phyloP scores from a whole-genome alignment of 1,140 invertebrate genomes.

The Apis cerana region DNA sequence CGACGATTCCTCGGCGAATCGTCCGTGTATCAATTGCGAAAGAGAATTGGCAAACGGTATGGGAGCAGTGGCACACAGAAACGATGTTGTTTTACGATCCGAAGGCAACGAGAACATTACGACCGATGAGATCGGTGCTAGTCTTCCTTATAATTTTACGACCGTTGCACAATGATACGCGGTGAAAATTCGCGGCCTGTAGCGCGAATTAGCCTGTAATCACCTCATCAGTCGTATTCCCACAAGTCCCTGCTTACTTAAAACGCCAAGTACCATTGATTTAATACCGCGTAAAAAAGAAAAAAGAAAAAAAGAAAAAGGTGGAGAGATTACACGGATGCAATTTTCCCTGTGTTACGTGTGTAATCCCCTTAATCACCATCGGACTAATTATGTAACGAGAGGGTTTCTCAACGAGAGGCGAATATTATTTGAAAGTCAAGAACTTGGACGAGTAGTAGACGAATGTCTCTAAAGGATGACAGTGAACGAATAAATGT shows the following conservation, averaged over 20 bases:
- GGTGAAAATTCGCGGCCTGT: conserved; percentile 35
- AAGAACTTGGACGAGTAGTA: not conserved
- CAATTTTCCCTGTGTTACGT: not conserved
- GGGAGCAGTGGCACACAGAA: conserved; percentile 4
- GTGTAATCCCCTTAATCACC: conserved; percentile 1
- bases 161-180: conserved; percentile 52
- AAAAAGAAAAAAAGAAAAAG: not conserved
- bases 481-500: not conserved
- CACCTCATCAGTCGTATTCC: conserved; percentile 30
- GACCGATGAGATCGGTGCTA: conserved; percentile 72
- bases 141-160: conserved; percentile 71
- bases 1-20: not conserved
- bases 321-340: not conserved
- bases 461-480: not conserved
- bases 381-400: conserved; percentile 15
- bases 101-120: conserved; percentile 69
- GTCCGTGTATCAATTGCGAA: conserved; percentile 55
- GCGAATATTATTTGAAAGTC: conserved; percentile 8
- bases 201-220: conserved; percentile 23
- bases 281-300: not conserved
- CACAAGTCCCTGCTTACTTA: conserved; percentile 14
- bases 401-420: not conserved
- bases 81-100: conserved; percentile 71
- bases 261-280: not conserved
- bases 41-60: conserved; percentile 24